phyloP scores from a whole-genome alignment of 2,797 vertebrate genomes.

The Nannoperca australis region DNA sequence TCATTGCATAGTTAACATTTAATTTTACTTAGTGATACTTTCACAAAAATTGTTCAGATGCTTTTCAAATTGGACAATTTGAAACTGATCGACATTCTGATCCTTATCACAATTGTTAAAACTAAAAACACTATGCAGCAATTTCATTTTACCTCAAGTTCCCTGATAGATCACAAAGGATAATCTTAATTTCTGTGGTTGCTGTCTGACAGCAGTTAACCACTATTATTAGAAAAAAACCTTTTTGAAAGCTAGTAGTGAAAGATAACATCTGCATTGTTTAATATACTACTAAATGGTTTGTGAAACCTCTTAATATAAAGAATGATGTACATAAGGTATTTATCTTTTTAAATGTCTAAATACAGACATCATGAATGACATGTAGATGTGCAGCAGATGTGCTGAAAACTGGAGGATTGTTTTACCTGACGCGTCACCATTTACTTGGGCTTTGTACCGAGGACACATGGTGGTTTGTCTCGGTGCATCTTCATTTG shows the following conservation, averaged over 20 bases:
- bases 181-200: not conserved
- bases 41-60: conserved; percentile 9
- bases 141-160: not conserved
- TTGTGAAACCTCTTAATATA: not conserved
- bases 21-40: conserved; percentile 12
- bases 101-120: not conserved
- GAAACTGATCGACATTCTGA: conserved; percentile 7
- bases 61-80: conserved; percentile 14
- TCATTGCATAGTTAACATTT: not conserved
- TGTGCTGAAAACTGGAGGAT: not conserved
- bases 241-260: not conserved
- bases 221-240: conserved; percentile 2
- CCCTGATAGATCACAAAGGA: not conserved
- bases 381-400: too few species aligned
- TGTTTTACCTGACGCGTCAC: conserved; percentile 87
- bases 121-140: not conserved
- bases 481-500: conserved; percentile 93
- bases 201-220: not conserved
- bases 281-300: not conserved
- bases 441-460: conserved; percentile 88
- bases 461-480: conserved; percentile 94
- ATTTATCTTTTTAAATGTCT: too few species aligned
- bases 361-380: too few species aligned
- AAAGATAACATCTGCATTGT: not conserved
- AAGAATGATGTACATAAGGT: not conserved